Percentiles rank a stretch among this genome's conserved stretches.
These are phyloP conservation scores for Laterallus jamaicensis DNA, from an alignment of 2,113 vertebrate genomes.

Conservation along the genomic window DNA sequence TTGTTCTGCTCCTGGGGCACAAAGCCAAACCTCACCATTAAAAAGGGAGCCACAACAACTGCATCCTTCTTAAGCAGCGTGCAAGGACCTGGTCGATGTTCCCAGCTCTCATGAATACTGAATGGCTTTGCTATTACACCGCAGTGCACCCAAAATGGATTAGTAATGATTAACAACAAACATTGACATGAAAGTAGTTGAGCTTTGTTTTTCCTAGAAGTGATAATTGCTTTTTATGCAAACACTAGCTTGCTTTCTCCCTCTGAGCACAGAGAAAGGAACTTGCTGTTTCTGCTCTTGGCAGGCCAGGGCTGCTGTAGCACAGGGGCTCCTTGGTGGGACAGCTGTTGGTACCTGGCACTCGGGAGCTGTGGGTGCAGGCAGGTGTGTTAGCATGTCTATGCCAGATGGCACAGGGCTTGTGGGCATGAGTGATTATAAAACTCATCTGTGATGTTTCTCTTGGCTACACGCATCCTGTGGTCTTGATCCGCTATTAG, in stretches of 20 bases:
- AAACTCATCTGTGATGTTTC: not conserved
- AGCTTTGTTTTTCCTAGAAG: not conserved
- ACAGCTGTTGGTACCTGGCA: not conserved
- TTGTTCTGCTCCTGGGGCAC: not conserved
- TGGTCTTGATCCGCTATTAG: not conserved
- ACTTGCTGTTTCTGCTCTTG: fast-evolving
- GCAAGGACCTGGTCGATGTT: not conserved
- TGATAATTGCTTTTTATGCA: not conserved
- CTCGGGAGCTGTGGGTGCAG: fast-evolving
- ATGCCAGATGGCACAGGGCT: not conserved
- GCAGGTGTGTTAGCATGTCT: not conserved
- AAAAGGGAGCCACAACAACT: not conserved
- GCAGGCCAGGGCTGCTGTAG: not conserved
- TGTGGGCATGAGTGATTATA: not conserved
- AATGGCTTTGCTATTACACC: not conserved
- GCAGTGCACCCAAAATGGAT: not conserved
- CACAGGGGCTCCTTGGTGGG: not conserved
- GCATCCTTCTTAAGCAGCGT: not conserved
- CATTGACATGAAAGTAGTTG: not conserved
- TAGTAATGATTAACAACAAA: not conserved
- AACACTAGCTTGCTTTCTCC: not conserved
- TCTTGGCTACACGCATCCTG: not conserved
- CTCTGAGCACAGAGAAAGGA: not conserved
- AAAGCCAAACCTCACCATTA: not conserved
- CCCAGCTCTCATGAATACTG: not conserved